These are phyloP conservation scores for Stichodactyla mertensii DNA, from an alignment of 64 coral and sea anemone genomes.

Conservation along the genomic window DNA sequence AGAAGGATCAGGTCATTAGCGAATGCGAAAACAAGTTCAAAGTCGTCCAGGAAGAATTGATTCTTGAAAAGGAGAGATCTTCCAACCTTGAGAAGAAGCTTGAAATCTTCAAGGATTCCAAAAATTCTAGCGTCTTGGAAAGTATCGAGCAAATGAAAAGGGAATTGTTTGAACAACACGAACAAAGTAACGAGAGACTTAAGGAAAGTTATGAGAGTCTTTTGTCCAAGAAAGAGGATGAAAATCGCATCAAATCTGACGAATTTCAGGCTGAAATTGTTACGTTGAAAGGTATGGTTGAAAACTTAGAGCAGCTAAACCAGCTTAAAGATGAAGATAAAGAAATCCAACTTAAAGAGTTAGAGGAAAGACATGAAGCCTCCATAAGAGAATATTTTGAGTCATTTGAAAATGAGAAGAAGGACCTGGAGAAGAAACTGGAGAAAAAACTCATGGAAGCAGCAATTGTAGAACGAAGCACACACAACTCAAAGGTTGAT, in stretches of 20 bases:
- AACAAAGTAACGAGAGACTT: constrained; percentile 58
- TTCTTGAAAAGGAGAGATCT: constrained; percentile 44
- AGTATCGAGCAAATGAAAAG: constrained; percentile 67
- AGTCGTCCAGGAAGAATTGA: constrained; percentile 33
- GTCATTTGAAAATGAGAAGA: constrained; percentile 43
- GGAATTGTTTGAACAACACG: constrained; percentile 74
- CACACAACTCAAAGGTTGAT: constrained; percentile 33
- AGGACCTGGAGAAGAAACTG: constrained; percentile 42
- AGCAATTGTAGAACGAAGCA: constrained; percentile 24
- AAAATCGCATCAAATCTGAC: constrained; percentile 51
- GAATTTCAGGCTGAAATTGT: constrained; percentile 85
- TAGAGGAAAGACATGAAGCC: constrained; percentile 43
- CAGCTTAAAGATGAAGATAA: constrained; percentile 89
- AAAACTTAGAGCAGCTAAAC: constrained; percentile 79
- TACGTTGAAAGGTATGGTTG: constrained; percentile 91
- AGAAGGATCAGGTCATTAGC: constrained; percentile 47
- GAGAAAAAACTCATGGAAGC: constrained; percentile 41
- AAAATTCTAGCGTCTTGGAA: constrained; percentile 48
- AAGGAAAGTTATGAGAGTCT: constrained; percentile 81
- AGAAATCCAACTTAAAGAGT: constrained; percentile 57
- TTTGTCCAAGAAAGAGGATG: constrained; percentile 79
- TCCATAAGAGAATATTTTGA: constrained; percentile 20
- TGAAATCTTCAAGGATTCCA: constrained; percentile 39
- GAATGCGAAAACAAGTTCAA: constrained; percentile 35
- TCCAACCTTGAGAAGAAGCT: constrained; percentile 59